These are phyloP conservation scores for Dunckerocampus dactyliophorus DNA, from an alignment of 2,113 vertebrate genomes.

Conservation along the genomic window DNA sequence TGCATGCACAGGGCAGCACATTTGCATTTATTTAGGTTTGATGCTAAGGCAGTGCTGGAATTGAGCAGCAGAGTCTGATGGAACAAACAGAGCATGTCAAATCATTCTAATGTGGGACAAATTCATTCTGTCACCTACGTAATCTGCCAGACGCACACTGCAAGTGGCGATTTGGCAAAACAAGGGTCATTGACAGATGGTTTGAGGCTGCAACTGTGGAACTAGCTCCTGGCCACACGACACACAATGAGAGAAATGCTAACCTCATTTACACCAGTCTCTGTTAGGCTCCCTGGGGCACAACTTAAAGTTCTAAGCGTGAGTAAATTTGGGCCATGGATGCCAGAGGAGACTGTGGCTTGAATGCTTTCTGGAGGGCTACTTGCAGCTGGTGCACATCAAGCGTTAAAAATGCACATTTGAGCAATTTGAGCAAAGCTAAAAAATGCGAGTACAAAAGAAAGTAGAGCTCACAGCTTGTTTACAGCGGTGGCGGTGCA, in stretches of 20 bases:
- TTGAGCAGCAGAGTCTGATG: constrained; percentile 49
- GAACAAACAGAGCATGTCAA: constrained; percentile 58
- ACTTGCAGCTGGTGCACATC: constrained; percentile 30
- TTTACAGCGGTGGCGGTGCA: constrained; percentile 11
- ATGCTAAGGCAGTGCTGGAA: constrained; percentile 50
- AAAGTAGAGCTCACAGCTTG: constrained; percentile 3
- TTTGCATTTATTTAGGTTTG: constrained; percentile 34
- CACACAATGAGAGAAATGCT: constrained; percentile 30
- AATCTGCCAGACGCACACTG: constrained; percentile 47
- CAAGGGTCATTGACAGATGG: constrained; percentile 50
- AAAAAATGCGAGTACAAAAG: constrained; percentile 11
- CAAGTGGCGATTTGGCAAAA: constrained; percentile 57
- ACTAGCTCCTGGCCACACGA: constrained; percentile 32
- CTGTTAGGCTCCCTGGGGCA: constrained; percentile 21
- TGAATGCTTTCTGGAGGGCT: constrained; percentile 19
- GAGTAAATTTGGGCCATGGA: constrained; percentile 47
- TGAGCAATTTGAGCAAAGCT: constrained; percentile 18
- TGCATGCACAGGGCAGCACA: neutral
- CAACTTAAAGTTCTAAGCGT: constrained; percentile 30
- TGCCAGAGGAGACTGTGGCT: constrained; percentile 36
- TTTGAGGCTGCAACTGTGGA: constrained; percentile 25
- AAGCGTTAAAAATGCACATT: constrained; percentile 39
- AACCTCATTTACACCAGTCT: constrained; percentile 46
- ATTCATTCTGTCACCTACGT: constrained; percentile 62
- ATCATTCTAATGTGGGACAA: constrained; percentile 58